Evolutionary conservation across 1,140 invertebrate genomes (phyloP).

Genomic region (Propsilocerus akamusi): DNA sequence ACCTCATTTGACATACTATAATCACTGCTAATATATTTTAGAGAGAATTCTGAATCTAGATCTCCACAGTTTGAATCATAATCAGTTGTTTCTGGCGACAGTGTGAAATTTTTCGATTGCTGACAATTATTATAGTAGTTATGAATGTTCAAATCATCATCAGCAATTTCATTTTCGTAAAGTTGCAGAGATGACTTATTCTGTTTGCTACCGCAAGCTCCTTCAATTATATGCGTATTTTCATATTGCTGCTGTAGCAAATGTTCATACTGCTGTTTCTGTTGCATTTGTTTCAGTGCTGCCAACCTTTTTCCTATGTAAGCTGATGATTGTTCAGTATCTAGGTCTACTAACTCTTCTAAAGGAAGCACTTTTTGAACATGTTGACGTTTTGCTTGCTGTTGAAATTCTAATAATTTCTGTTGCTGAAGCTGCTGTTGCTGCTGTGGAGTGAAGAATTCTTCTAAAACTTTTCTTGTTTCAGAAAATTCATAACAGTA

Average conservation of each 20-base stretch:
- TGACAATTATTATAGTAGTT: not conserved
- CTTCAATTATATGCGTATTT: not conserved
- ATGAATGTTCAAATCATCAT: not conserved
- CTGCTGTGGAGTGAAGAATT: slow-evolving; percentile 42
- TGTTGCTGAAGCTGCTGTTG: not conserved
- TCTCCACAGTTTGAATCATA: slow-evolving; percentile 68
- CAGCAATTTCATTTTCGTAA: not conserved
- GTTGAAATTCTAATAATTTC: slow-evolving; percentile 2
- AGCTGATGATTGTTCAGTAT: slow-evolving; percentile 6
- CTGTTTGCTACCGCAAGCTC: not conserved
- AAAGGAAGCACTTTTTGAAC: slow-evolving; percentile 1
- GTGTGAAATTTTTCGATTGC: slow-evolving; percentile 36
- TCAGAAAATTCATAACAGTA: slow-evolving; percentile 73
- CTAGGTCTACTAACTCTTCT: not conserved
- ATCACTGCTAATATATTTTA: slow-evolving; percentile 52
- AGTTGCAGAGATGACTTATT: not conserved
- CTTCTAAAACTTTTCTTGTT: slow-evolving; percentile 66
- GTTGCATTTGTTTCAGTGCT: slow-evolving; percentile 1
- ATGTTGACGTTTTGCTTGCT: not conserved
- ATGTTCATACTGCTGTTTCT: not conserved
- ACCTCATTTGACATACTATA: slow-evolving; percentile 24
- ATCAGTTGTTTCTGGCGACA: slow-evolving; percentile 79
- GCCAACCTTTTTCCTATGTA: slow-evolving; percentile 23
- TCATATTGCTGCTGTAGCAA: not conserved
- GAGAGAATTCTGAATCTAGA: slow-evolving; percentile 56